Evolutionary conservation across 2,888 invertebrate genomes (phyloP).

Genomic region (Endomychus coccineus): DNA sequence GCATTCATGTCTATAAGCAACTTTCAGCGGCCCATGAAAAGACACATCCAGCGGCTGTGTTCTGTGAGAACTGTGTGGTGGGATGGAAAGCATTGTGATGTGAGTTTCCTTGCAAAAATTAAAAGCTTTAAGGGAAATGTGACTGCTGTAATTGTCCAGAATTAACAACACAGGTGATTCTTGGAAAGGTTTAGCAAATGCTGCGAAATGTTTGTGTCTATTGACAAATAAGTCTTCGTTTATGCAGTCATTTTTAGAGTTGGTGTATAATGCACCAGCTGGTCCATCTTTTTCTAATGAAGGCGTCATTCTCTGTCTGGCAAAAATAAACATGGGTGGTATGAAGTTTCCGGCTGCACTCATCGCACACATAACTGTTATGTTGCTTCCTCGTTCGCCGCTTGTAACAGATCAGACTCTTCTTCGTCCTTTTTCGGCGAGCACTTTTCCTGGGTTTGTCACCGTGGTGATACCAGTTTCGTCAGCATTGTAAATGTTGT

Average conservation of each 20-base stretch:
- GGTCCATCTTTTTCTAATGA: slow-evolving; percentile 26
- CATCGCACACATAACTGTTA: slow-evolving; percentile 23
- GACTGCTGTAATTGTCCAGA: slow-evolving; percentile 26
- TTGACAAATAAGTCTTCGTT: slow-evolving; percentile 23
- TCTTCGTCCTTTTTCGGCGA: slow-evolving; percentile 30
- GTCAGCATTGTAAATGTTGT: slow-evolving; percentile 27
- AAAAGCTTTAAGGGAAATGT: slow-evolving; percentile 13
- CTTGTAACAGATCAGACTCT: slow-evolving; percentile 29
- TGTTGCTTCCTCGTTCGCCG: slow-evolving; percentile 28
- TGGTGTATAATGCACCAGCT: slow-evolving; percentile 27
- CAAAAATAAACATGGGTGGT: slow-evolving; percentile 30
- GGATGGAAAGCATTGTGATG: slow-evolving; percentile 17
- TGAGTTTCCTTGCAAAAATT: slow-evolving; percentile 13
- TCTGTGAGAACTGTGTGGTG: slow-evolving; percentile 20
- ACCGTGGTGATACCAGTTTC: slow-evolving; percentile 27
- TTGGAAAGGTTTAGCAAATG: slow-evolving; percentile 28
- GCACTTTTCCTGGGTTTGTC: slow-evolving; percentile 27
- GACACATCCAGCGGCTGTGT: slow-evolving; percentile 22
- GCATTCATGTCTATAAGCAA: slow-evolving; percentile 14
- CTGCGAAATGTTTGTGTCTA: slow-evolving; percentile 18
- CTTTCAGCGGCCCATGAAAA: slow-evolving; percentile 16
- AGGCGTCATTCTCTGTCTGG: slow-evolving; percentile 12
- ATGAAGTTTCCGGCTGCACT: slow-evolving; percentile 26
- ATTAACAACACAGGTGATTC: slow-evolving; percentile 33
- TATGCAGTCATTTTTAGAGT: slow-evolving; percentile 32